Evolutionary conservation across 2,113 vertebrate species (phyloP).

Genomic region (Narcine bancroftii): DNA sequence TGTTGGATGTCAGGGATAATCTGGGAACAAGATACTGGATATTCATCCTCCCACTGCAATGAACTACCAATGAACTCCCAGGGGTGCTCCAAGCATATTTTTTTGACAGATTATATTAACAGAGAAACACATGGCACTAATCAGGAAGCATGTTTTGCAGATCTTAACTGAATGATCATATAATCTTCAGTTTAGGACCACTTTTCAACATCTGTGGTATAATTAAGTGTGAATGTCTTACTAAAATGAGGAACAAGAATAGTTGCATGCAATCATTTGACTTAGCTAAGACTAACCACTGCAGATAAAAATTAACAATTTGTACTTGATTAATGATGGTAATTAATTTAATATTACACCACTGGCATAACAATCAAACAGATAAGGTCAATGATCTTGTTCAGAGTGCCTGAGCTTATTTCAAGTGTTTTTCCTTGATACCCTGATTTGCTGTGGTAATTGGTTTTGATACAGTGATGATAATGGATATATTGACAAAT

Average conservation of each 20-base stretch:
- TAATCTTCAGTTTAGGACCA: neutral
- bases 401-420: neutral
- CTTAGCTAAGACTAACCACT: neutral
- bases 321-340: neutral
- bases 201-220: neutral
- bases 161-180: neutral
- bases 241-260: neutral
- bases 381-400: neutral
- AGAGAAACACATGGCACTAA: neutral
- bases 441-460: neutral
- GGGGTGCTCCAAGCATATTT: neutral
- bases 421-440: neutral
- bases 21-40: neutral
- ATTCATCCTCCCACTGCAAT: neutral
- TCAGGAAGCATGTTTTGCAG: neutral
- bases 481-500: neutral
- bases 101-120: neutral
- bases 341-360: neutral
- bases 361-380: neutral
- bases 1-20: neutral
- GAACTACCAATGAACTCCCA: neutral
- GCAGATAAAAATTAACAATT: neutral
- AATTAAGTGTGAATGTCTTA: neutral
- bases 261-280: neutral
- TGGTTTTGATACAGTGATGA: neutral